Base-by-base conservation (phyloP, 2,113 vertebrate genomes). In the Colaptes auratus region DNA sequence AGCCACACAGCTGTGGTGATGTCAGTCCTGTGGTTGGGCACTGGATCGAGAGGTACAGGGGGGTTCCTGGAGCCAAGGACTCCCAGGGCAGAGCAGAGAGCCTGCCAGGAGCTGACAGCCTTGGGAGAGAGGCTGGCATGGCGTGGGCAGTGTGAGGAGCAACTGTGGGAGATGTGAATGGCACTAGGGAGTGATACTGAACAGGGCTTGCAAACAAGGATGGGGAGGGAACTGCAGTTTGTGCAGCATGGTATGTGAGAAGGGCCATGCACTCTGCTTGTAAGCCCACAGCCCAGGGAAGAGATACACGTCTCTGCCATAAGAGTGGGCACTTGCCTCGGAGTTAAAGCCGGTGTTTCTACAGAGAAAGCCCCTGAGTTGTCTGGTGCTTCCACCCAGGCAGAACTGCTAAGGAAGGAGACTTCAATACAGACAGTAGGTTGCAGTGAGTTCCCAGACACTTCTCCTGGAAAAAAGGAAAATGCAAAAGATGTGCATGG, bases 1-100 rank as follows among this genome's bases (percentile, higher is more conserved):
- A 56, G 75, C 79, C 64, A 59, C 8, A 24, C 20, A 48, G 67
- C 69, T 28, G 28, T 36, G 60, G 35, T 52, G 28, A 59, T 16
- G 25, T 30, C 35, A 31, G 46, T 65, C 58, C n/a, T n/a, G 56
- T 55, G 67, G 12, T 30, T 55, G 79, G 33, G 74, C 21, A 2
- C 56, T 42, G 7, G 24, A 2, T n/a, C 0, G 1, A 50, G 69
- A 56, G n/a, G 59, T 4, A 1, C 4, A 21, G 58, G 4, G 19
- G 12, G 59, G 15, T 15, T 75, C 52, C 69, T 5, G 5, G 63
- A 50, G 58, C 44, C 67, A 18, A 67, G 78, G 10, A 46, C 53
- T 15, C 16, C 48, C 16, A 7, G 5, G 55, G n/a, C n/a, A 17
- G 50, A 69, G 31, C 72, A 46, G 42, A 42, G 53, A 67, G 48